Evolutionary conservation across 2,113 vertebrate species (phyloP).

Genomic region (Athene cunicularia): DNA sequence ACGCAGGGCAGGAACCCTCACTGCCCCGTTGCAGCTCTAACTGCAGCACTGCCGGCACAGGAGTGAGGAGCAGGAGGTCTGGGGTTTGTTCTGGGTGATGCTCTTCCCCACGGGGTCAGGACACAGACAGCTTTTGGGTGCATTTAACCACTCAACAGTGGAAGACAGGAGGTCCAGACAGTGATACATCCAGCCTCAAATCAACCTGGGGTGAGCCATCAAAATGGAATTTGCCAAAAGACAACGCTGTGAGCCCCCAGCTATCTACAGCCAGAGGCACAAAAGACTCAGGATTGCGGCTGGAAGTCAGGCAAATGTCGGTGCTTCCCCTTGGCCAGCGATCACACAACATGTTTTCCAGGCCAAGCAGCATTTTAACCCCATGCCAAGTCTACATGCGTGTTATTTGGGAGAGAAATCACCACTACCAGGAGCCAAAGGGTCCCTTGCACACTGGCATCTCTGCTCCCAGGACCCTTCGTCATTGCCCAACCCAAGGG

Average conservation of each 20-base stretch:
- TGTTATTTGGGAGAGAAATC: not conserved
- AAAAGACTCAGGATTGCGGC: not conserved
- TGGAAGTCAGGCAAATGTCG: not conserved
- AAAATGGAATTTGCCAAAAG: constrained; percentile 4
- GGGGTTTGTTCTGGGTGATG: not conserved
- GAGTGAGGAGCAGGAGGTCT: not conserved
- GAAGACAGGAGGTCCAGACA: not conserved
- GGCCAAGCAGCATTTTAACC: not conserved
- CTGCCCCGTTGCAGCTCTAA: not conserved
- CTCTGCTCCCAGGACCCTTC: not conserved
- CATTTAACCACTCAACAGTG: not conserved
- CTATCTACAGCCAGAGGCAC: accelerated
- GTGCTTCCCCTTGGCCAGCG: not conserved
- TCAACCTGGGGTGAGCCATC: not conserved
- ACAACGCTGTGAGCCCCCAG: not conserved
- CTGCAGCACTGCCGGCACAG: accelerated
- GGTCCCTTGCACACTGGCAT: not conserved
- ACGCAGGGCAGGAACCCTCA: accelerated
- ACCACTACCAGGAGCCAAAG: not conserved
- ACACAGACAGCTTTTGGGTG: not conserved
- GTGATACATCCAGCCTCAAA: not conserved
- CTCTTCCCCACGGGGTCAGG: not conserved
- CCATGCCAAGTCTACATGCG: accelerated
- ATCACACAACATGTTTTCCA: not conserved
- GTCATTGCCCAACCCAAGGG: accelerated